Evolutionary conservation across 2,888 invertebrate genomes (phyloP).

Genomic region (Agrotis ipsilon): DNA sequence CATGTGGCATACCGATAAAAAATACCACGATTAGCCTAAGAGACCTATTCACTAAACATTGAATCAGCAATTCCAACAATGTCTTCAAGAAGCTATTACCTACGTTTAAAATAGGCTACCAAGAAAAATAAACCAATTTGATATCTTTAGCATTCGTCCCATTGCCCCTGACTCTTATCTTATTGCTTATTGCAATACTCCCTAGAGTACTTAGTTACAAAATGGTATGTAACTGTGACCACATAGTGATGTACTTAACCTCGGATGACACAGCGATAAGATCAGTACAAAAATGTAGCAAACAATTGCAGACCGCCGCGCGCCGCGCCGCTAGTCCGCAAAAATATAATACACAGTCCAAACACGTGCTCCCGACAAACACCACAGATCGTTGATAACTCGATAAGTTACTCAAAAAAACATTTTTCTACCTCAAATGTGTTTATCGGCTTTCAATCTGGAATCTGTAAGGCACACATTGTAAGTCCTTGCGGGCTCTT

Average conservation of each 20-base stretch:
- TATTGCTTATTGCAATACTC: constrained; percentile 44
- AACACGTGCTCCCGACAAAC: constrained; percentile 85
- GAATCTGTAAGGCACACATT: constrained; percentile 89
- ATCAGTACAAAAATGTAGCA: constrained; percentile 74
- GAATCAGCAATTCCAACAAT: constrained; percentile 32
- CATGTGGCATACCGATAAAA: neutral
- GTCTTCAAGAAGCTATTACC: constrained; percentile 30
- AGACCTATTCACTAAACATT: neutral
- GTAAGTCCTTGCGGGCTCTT: constrained; percentile 85
- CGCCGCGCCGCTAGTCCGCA: constrained; percentile 74
- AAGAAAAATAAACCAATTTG: constrained; percentile 29
- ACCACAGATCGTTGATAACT: constrained; percentile 76
- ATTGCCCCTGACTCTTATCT: constrained; percentile 53
- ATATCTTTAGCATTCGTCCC: constrained; percentile 41
- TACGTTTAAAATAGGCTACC: constrained; percentile 27
- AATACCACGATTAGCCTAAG: neutral
- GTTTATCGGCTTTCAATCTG: constrained; percentile 89
- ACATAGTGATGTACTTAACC: constrained; percentile 70
- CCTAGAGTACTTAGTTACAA: constrained; percentile 61
- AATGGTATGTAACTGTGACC: constrained; percentile 63
- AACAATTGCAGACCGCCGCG: constrained; percentile 79
- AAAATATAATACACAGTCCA: constrained; percentile 83
- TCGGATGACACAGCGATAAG: constrained; percentile 74
- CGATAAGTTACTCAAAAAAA: constrained; percentile 82
- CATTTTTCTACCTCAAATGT: constrained; percentile 83